Percentiles rank a stretch among this genome's conserved stretches.
Conservation (phyloP, 2,797 vertebrate genomes). For the Coracias cyanogaster region DNA sequence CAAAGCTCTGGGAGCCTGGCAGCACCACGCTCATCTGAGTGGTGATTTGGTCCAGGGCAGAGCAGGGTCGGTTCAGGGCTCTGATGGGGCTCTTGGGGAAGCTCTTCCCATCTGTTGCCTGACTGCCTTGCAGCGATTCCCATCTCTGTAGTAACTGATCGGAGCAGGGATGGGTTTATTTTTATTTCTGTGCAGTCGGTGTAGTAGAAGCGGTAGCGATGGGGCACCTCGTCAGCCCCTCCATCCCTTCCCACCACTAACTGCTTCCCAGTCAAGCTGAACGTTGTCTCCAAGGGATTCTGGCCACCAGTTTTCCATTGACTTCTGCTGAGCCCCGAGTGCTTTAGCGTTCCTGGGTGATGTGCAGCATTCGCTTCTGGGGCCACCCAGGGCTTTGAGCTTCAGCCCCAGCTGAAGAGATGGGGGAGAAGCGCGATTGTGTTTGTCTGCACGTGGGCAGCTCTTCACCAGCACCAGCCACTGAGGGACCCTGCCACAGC, state of each 20-base stretch:
- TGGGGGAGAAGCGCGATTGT: too few species aligned
- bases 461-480: not conserved
- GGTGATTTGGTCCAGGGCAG: not conserved
- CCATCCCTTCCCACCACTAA: not conserved
- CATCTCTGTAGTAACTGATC: not conserved
- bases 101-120: not conserved
- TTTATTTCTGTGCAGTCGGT: not conserved
- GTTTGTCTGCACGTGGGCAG: not conserved
- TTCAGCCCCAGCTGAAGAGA: not conserved
- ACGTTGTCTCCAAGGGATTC: not conserved
- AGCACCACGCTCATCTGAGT: not conserved
- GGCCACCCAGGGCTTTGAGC: not conserved
- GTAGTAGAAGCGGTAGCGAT: not conserved
- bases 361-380: rapidly evolving
- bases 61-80: too few species aligned
- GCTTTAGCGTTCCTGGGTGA: not conserved
- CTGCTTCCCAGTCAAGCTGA: not conserved
- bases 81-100: not conserved
- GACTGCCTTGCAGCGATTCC: not conserved
- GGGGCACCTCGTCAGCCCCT: not conserved
- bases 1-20: not conserved
- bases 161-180: not conserved
- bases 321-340: not conserved
- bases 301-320: not conserved
- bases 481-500: rapidly evolving